Evolutionary conservation across 1,140 invertebrate species (phyloP).

Genomic region (Daktulosphaira vitifoliae): DNA sequence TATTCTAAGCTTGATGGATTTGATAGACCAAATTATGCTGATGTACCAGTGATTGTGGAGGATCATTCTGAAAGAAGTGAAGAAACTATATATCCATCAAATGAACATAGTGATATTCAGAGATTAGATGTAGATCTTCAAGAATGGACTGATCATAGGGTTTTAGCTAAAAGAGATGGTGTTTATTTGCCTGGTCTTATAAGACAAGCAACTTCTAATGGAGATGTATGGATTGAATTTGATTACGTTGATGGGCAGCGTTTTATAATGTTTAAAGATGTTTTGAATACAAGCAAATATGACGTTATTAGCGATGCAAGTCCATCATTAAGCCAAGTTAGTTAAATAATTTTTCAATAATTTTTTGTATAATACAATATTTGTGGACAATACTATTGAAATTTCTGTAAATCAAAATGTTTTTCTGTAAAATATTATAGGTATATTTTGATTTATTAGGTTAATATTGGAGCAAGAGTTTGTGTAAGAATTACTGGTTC

Average conservation of each 20-base stretch:
- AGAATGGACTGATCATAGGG: slow-evolving; percentile 83
- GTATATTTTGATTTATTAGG: slow-evolving; percentile 4
- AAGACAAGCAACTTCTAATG: slow-evolving; percentile 48
- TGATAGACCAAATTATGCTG: slow-evolving; percentile 22
- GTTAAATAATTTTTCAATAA: background rate
- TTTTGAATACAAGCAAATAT: slow-evolving; percentile 55
- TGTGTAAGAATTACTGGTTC: slow-evolving; percentile 49
- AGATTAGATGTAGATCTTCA: slow-evolving; percentile 59
- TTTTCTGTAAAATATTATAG: too few relatives aligned
- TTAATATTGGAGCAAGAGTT: slow-evolving; percentile 54
- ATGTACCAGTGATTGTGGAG: slow-evolving; percentile 20
- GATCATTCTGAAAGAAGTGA: slow-evolving; percentile 9
- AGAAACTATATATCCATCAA: background rate
- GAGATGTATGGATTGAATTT: slow-evolving; percentile 63
- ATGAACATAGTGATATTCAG: slow-evolving; percentile 1
- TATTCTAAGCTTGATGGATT: slow-evolving; percentile 45
- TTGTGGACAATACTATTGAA: too few relatives aligned
- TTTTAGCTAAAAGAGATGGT: slow-evolving; percentile 72
- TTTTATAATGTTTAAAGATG: slow-evolving; percentile 48
- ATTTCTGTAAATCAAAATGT: too few relatives aligned
- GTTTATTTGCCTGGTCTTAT: slow-evolving; percentile 77
- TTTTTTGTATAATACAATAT: too few relatives aligned
- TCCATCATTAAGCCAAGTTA: slow-evolving; percentile 67
- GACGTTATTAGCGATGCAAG: slow-evolving; percentile 89
- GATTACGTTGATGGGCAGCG: slow-evolving; percentile 57